These are phyloP conservation scores for Bibio marci DNA, from an alignment of 2,888 invertebrate genomes.

Conservation along the genomic window DNA sequence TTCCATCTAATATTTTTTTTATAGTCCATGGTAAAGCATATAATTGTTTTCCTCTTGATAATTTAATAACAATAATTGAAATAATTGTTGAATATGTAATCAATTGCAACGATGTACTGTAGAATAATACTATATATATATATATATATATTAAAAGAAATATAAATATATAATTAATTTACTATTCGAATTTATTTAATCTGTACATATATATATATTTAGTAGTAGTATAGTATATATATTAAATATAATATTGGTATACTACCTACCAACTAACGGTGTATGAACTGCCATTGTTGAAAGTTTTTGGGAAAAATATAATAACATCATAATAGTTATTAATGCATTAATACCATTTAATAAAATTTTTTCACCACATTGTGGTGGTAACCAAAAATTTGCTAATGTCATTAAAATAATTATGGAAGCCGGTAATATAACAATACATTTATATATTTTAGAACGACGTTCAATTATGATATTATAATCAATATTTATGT, in stretches of 20 bases:
- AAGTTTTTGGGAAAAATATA: conserved; percentile 41
- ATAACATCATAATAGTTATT: conserved; percentile 40
- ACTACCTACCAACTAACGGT: conserved; percentile 28
- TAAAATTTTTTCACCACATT: conserved; percentile 47
- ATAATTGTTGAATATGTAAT: conserved; percentile 34
- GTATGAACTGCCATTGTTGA: conserved; percentile 30
- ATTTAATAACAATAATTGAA: conserved; percentile 35
- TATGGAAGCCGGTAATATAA: conserved; percentile 44
- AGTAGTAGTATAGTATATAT: not conserved
- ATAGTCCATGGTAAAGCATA: conserved; percentile 29
- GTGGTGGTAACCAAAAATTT: conserved; percentile 48
- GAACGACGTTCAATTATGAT: conserved; percentile 36
- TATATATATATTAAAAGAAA: too few species aligned
- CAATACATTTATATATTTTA: conserved; percentile 39
- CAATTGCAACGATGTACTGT: conserved; percentile 33
- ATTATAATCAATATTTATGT: conserved; percentile 33
- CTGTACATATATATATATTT: too few species aligned
- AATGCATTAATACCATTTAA: conserved; percentile 40
- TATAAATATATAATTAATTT: conserved; percentile 1
- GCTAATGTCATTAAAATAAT: conserved; percentile 41
- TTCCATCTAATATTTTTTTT: conserved; percentile 21
- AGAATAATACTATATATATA: conserved; percentile 35
- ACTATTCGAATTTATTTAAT: too few species aligned
- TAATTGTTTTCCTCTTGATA: conserved; percentile 30
- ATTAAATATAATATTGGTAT: not conserved